Percentiles rank a stretch among this genome's conserved stretches.
Evolutionary conservation across 2,888 invertebrate species (phyloP).

Genomic region (Protula sp.): DNA sequence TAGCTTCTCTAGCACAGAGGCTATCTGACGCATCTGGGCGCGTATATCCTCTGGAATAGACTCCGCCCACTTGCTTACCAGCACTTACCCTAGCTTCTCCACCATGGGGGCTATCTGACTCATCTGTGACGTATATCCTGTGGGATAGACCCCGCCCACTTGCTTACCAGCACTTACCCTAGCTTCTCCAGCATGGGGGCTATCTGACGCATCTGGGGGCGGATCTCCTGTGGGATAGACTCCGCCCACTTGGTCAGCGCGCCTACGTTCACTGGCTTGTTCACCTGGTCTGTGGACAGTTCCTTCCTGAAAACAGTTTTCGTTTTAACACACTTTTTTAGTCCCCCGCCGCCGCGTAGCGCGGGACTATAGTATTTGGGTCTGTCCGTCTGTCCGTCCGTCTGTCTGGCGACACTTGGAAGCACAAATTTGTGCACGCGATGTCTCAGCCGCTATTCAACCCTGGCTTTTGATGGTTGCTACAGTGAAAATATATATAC

Average conservation of each 20-base stretch:
- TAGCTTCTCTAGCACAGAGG: slow-evolving; percentile 82
- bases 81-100: slow-evolving; percentile 63
- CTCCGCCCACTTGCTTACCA: slow-evolving; percentile 60
- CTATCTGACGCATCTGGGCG: slow-evolving; percentile 83
- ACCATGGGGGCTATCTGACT: slow-evolving; percentile 92
- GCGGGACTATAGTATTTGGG: no score
- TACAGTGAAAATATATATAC: no score
- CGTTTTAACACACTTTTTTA: no score
- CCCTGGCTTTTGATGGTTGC: no score
- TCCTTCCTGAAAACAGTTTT: slow-evolving; percentile 81
- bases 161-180: slow-evolving; percentile 55
- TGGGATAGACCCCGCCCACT: slow-evolving; percentile 57
- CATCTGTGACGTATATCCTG: slow-evolving; percentile 89
- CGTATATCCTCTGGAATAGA: slow-evolving; percentile 72
- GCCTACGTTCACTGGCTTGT: slow-evolving; percentile 94
- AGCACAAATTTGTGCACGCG: no score
- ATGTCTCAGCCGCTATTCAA: no score
- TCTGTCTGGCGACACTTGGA: no score
- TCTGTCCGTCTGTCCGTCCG: no score
- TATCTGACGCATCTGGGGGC: slow-evolving; percentile 83
- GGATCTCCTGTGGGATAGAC: slow-evolving; percentile 69
- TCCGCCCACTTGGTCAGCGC: slow-evolving; percentile 66
- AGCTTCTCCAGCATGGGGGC: slow-evolving; percentile 87
- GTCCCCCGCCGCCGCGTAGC: no score
- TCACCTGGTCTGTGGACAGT: slow-evolving; percentile 96